These are phyloP conservation scores for Lateolabrax maculatus DNA, from an alignment of 2,797 vertebrate species.

Conservation along the genomic window DNA sequence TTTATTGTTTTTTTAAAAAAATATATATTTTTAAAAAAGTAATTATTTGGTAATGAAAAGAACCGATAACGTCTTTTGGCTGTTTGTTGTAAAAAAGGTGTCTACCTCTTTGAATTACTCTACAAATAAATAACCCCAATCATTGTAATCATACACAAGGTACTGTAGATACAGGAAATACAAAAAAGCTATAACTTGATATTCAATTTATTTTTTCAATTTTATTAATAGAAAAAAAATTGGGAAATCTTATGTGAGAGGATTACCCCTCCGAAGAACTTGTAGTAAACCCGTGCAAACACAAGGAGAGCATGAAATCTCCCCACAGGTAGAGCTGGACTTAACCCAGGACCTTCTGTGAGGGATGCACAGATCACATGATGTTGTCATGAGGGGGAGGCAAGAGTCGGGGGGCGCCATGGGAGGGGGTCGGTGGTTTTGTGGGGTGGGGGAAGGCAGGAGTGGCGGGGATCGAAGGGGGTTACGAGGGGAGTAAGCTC, in stretches of 20 bases:
- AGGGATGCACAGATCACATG: not conserved
- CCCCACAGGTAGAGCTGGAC: not conserved
- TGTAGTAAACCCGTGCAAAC: not conserved
- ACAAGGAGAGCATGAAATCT: not conserved
- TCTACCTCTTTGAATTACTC: not conserved
- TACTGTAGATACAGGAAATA: not conserved
- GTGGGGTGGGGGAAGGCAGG: too few species aligned
- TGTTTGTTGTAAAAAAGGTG: not conserved
- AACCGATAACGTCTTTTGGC: too few species aligned
- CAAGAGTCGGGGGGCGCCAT: too few species aligned
- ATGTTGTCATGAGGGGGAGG: too few species aligned
- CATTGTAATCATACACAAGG: not conserved
- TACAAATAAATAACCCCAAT: not conserved
- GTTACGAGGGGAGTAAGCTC: too few species aligned
- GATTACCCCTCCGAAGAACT: not conserved
- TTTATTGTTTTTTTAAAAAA: too few species aligned
- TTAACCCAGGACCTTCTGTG: not conserved
- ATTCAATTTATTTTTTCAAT: not conserved
- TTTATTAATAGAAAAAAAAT: too few species aligned
- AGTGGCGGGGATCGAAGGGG: too few species aligned
- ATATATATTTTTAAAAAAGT: too few species aligned
- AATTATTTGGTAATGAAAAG: too few species aligned
- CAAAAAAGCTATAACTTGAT: not conserved
- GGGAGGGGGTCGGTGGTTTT: too few species aligned
- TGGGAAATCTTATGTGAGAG: too few species aligned